These are phyloP conservation scores for Rhinoraja longicauda DNA, from an alignment of 2,797 vertebrate genomes.

Conservation along the genomic window DNA sequence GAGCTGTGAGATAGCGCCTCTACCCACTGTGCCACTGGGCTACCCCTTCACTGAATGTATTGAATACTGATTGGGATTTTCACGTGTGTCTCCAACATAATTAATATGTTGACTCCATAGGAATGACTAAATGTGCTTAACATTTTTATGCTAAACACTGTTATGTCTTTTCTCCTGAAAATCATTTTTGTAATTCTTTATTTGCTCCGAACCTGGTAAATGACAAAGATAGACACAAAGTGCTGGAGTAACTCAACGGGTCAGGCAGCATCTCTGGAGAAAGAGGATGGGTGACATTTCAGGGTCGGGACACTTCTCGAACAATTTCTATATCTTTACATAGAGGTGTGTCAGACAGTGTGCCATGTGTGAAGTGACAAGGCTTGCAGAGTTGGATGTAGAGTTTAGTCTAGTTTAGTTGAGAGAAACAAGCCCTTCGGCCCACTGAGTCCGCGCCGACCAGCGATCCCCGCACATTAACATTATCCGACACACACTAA, in stretches of 20 bases:
- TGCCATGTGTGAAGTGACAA: not conserved
- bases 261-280: no score
- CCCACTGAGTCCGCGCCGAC: no score
- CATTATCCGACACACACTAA: no score
- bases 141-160: not conserved
- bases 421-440: no score
- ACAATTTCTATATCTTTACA: conserved; percentile 21
- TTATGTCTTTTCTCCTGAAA: not conserved
- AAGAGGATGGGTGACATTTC: no score
- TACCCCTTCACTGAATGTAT: not conserved
- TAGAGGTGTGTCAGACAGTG: conserved; percentile 1
- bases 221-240: not conserved
- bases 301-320: no score
- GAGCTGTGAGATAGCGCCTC: no score
- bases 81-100: not conserved
- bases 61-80: not conserved
- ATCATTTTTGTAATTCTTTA: conserved; percentile 39
- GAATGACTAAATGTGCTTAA: not conserved
- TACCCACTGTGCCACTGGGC: no score
- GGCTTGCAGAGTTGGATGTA: not conserved
- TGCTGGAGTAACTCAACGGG: no score
- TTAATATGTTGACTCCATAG: not conserved
- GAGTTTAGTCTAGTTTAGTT: no score
- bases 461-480: no score
- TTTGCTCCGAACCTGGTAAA: not conserved